phyloP scores from a whole-genome alignment of 2,113 vertebrate genomes.

The Hemichromis elongatus region DNA sequence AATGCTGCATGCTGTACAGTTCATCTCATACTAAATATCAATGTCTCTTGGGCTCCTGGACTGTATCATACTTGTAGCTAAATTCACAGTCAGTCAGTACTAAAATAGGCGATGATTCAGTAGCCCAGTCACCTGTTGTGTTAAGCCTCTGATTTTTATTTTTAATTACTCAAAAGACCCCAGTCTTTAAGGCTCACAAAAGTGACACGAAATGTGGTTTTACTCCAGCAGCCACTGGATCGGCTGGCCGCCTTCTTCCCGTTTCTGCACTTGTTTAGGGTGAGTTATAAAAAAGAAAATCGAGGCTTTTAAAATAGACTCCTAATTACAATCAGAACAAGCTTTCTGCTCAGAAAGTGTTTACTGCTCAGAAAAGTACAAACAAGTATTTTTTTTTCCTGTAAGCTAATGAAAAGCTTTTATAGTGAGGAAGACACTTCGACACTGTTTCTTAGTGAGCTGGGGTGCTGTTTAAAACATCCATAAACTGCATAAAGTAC shows the following conservation, averaged over 20 bases:
- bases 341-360: slow-evolving; percentile 15
- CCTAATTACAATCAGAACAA: slow-evolving; percentile 61
- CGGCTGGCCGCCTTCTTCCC: background rate
- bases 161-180: background rate
- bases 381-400: background rate
- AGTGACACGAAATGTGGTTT: background rate
- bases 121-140: background rate
- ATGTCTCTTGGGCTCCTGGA: background rate
- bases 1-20: background rate
- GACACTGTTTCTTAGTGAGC: background rate
- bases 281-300: slow-evolving; percentile 57
- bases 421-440: slow-evolving; percentile 13
- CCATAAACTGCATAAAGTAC: background rate
- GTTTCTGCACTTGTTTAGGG: slow-evolving; percentile 23
- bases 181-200: background rate
- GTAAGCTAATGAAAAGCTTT: slow-evolving; percentile 48
- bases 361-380: slow-evolving; percentile 48
- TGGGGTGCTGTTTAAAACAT: background rate
- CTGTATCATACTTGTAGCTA: background rate
- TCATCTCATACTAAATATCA: background rate
- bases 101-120: background rate
- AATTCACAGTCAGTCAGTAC: background rate
- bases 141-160: background rate
- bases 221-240: background rate
- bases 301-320: slow-evolving; percentile 23